Conservation (phyloP, 2,888 invertebrate species). For the Dynastes tityus region DNA sequence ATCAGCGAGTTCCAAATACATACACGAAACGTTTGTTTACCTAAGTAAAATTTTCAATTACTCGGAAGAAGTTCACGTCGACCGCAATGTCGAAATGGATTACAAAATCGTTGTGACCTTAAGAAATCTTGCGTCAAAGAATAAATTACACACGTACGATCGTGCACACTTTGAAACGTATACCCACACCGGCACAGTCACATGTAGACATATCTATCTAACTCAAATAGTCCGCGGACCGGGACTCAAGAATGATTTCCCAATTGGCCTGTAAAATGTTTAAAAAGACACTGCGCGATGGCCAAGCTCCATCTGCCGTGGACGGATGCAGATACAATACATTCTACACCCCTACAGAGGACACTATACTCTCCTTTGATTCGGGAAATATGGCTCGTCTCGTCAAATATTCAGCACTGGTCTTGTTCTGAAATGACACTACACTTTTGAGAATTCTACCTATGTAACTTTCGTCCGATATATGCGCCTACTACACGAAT, state of each 20-base stretch:
- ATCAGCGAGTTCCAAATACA: no score
- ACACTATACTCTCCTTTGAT: conserved; percentile 57
- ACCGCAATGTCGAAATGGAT: conserved; percentile 6
- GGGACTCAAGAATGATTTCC: conserved; percentile 72
- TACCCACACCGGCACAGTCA: conserved; percentile 4
- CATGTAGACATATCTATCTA: conserved; percentile 65
- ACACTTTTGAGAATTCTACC: conserved; percentile 62
- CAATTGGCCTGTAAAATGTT: conserved; percentile 70
- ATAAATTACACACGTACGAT: conserved; percentile 24
- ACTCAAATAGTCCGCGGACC: conserved; percentile 67
- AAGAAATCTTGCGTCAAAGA: conserved; percentile 16
- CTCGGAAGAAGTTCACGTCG: background rate
- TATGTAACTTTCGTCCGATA: conserved; percentile 40
- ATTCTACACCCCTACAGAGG: conserved; percentile 57
- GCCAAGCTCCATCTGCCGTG: conserved; percentile 58
- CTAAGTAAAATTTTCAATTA: background rate
- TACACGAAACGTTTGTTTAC: no score
- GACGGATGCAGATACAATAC: conserved; percentile 59
- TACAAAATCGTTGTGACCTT: conserved; percentile 5
- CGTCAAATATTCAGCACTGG: conserved; percentile 63
- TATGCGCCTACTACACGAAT: conserved; percentile 27
- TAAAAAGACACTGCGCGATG: conserved; percentile 65
- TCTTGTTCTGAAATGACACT: conserved; percentile 61
- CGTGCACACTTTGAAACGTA: conserved; percentile 6
- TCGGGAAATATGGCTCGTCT: conserved; percentile 57